These are phyloP conservation scores for Mystacides longicornis DNA, from an alignment of 2,888 invertebrate genomes.

Conservation along the genomic window DNA sequence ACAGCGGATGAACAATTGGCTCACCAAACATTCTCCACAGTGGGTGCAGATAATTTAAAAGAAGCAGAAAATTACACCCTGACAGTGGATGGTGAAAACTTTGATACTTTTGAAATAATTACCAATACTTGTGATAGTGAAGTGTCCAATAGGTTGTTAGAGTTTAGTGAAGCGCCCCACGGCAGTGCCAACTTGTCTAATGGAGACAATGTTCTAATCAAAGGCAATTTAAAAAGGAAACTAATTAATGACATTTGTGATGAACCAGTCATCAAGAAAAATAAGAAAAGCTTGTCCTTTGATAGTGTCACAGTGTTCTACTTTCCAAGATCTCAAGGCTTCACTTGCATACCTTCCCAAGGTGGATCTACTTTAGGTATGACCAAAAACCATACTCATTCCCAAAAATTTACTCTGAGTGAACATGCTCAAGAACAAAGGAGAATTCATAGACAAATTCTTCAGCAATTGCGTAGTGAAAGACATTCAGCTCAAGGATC, in stretches of 20 bases:
- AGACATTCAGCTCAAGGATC: slow-evolving; percentile 50
- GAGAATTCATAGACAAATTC: slow-evolving; percentile 73
- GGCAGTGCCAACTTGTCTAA: neutral
- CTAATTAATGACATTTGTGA: slow-evolving; percentile 38
- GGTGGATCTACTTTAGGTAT: slow-evolving; percentile 91
- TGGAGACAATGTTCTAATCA: slow-evolving; percentile 31
- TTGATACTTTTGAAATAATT: slow-evolving; percentile 21
- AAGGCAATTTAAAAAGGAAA: slow-evolving; percentile 65
- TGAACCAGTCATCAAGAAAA: slow-evolving; percentile 50
- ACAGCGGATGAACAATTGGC: slow-evolving; percentile 48
- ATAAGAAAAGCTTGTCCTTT: slow-evolving; percentile 79
- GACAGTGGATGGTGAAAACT: slow-evolving; percentile 22
- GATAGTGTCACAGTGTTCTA: slow-evolving; percentile 91
- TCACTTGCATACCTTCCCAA: slow-evolving; percentile 85
- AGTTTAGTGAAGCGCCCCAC: slow-evolving; percentile 9
- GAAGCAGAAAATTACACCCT: slow-evolving; percentile 8
- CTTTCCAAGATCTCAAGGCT: slow-evolving; percentile 88
- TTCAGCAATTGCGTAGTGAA: slow-evolving; percentile 66
- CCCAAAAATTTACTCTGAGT: slow-evolving; percentile 70
- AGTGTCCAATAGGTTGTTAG: slow-evolving; percentile 23
- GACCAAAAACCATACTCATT: slow-evolving; percentile 65
- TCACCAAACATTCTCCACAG: slow-evolving; percentile 16
- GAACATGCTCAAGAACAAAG: slow-evolving; percentile 89
- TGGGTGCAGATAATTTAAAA: slow-evolving; percentile 32
- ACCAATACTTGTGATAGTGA: slow-evolving; percentile 22